These are phyloP conservation scores for Ptiloglossa arizonensis DNA, from an alignment of 1,140 invertebrate species.

Conservation along the genomic window DNA sequence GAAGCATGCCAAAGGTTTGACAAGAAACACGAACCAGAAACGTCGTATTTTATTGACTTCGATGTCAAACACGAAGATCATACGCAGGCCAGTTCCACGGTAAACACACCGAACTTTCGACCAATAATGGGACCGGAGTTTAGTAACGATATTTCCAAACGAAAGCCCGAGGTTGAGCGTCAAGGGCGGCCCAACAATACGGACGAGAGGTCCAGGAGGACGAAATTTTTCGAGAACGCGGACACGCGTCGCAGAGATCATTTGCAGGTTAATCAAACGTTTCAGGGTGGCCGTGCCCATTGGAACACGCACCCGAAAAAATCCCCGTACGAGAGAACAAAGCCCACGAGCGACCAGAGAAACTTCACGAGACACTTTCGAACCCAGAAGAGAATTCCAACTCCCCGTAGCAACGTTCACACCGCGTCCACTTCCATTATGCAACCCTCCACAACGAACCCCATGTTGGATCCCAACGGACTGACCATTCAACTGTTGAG, in stretches of 20 bases:
- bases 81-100: background rate
- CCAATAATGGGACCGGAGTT: background rate
- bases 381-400: conserved; percentile 24
- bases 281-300: background rate
- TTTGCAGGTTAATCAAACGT: background rate
- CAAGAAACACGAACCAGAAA: conserved; percentile 41
- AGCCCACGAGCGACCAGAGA: background rate
- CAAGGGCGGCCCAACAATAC: too few relatives aligned
- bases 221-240: background rate
- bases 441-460: conserved; percentile 18
- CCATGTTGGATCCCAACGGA: conserved; percentile 40
- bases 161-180: background rate
- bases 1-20: conserved; percentile 45
- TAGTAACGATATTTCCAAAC: background rate
- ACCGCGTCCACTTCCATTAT: conserved; percentile 40
- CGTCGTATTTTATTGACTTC: conserved; percentile 10
- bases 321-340: background rate
- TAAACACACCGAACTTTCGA: conserved; percentile 13
- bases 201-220: background rate
- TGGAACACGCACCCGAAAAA: background rate
- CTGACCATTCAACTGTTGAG: conserved; percentile 53
- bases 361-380: background rate
- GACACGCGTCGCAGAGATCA: background rate
- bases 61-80: conserved; percentile 38
- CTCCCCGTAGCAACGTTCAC: conserved; percentile 49